phyloP scores from a whole-genome alignment of 2,113 vertebrate genomes.

The Plecotus auritus region DNA sequence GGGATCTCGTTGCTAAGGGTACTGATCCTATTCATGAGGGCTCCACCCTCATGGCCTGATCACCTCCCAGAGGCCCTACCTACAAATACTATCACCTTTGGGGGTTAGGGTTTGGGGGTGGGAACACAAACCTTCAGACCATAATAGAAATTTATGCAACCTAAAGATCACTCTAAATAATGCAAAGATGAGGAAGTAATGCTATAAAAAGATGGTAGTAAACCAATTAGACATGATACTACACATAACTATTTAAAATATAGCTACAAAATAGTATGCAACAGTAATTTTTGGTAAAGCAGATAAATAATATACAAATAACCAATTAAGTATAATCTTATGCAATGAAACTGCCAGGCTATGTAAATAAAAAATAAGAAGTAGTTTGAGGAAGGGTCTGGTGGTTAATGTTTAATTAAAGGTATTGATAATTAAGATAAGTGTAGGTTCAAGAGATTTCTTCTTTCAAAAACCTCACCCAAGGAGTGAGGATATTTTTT shows the following conservation, averaged over 20 bases:
- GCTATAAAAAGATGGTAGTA: not conserved
- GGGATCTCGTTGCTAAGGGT: not conserved
- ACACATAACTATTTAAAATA: not conserved
- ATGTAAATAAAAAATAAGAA: not conserved
- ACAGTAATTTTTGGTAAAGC: not conserved
- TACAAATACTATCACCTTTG: not conserved
- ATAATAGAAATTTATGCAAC: not conserved
- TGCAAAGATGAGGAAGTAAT: not conserved
- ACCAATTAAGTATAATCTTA: not conserved
- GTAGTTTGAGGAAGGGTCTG: not conserved
- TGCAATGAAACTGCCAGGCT: not conserved
- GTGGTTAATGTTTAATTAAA: not conserved
- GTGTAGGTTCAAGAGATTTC: not conserved
- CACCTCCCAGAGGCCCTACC: not conserved
- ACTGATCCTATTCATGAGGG: not conserved
- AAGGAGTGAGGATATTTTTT: too few species aligned
- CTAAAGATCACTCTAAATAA: not conserved
- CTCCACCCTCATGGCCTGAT: not conserved
- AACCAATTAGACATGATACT: not conserved
- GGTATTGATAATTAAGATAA: not conserved
- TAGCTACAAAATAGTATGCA: not conserved
- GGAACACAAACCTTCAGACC: not conserved
- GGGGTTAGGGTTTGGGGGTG: not conserved
- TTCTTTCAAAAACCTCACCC: not conserved
- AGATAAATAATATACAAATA: not conserved